A percentile compares a stretch with the other conserved stretches of the same genome.
These are phyloP conservation scores for Calidris pygmaea DNA, from an alignment of 2,113 vertebrate species.

Conservation along the genomic window DNA sequence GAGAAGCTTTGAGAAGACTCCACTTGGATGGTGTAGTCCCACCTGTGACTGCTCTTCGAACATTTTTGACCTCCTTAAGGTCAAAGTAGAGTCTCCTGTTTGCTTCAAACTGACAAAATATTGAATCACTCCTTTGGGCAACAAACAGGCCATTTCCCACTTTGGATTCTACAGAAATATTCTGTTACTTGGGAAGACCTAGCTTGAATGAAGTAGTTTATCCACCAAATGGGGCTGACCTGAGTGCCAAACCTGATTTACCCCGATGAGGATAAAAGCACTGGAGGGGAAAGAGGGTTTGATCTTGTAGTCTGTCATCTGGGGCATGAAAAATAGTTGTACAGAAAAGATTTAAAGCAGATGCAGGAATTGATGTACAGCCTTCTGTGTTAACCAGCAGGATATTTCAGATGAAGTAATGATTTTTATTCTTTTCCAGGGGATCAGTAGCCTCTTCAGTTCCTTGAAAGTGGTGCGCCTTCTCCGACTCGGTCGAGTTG, in stretches of 20 bases:
- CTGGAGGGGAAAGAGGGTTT: not conserved
- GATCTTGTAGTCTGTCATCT: not conserved
- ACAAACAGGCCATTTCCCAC: not conserved
- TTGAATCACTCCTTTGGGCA: not conserved
- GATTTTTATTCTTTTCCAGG: conserved; percentile 74
- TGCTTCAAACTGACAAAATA: not conserved
- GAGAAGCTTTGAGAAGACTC: not conserved
- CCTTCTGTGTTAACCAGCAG: not conserved
- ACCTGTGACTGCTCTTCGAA: not conserved
- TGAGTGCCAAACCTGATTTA: not conserved
- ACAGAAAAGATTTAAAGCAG: not conserved
- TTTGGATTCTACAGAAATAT: not conserved
- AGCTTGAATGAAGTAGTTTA: not conserved
- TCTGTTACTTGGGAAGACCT: not conserved
- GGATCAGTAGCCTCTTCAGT: conserved; percentile 97
- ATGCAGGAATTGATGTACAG: not conserved
- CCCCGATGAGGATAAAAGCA: not conserved
- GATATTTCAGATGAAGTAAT: not conserved
- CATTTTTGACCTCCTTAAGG: not conserved
- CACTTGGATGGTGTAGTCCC: not conserved
- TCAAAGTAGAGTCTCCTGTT: not conserved
- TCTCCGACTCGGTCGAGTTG: conserved; percentile 91
- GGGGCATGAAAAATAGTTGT: not conserved
- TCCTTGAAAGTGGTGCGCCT: conserved; percentile 96
- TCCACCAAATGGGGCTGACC: not conserved